Evolutionary conservation across 2,797 vertebrate species (phyloP).

Genomic region (Pterois miles): DNA sequence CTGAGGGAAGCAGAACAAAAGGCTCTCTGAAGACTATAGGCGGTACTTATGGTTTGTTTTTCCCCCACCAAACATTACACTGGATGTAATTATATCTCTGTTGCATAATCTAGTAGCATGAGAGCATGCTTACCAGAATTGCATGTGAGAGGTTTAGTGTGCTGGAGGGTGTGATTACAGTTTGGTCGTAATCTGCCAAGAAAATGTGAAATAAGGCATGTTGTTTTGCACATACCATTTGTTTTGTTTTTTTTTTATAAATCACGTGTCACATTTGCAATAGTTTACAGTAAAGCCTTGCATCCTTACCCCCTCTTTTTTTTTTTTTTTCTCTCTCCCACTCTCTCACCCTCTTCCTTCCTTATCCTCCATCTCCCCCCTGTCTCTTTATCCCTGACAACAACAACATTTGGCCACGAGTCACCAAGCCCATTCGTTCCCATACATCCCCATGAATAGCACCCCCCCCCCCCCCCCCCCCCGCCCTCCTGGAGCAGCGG

Average conservation of each 20-base stretch:
- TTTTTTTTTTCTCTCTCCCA: not conserved
- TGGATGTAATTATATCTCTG: slow-evolving; percentile 26
- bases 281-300: not conserved
- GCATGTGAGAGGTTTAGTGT: slow-evolving; percentile 17
- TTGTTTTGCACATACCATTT: not conserved
- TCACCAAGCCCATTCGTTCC: slow-evolving; percentile 70
- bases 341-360: not conserved
- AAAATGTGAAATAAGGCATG: not conserved
- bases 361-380: not conserved
- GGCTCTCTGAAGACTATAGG: not conserved
- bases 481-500: slow-evolving; percentile 37
- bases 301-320: not conserved
- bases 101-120: slow-evolving; percentile 38
- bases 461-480: slow-evolving; percentile 30
- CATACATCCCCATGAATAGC: slow-evolving; percentile 43
- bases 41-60: not conserved
- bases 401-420: slow-evolving; percentile 80
- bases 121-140: not conserved
- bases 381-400: slow-evolving; percentile 63
- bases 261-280: not conserved
- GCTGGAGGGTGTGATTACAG: not conserved
- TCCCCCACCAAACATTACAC: not conserved
- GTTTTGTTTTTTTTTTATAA: too few species aligned
- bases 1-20: slow-evolving; percentile 10
- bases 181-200: not conserved